phyloP scores from a whole-genome alignment of 2,888 invertebrate genomes.

The Adineta ricciae region DNA sequence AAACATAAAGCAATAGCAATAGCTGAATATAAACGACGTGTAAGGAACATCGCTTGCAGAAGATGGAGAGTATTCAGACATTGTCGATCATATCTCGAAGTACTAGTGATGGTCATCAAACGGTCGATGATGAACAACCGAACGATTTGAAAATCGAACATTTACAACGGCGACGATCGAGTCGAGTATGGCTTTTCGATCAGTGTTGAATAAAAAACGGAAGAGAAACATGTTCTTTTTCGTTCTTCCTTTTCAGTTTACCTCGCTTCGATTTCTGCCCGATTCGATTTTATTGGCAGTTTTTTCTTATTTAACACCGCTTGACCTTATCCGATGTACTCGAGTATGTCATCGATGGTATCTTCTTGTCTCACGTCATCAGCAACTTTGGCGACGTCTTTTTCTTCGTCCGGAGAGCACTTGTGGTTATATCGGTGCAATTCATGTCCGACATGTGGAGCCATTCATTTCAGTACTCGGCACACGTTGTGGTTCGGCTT shows the following conservation, averaged over 20 bases:
- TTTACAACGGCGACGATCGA: neutral
- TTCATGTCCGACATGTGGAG: slow-evolving; percentile 76
- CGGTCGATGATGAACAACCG: neutral
- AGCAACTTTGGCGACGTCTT: slow-evolving; percentile 84
- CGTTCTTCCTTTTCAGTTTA: neutral
- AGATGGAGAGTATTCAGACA: neutral
- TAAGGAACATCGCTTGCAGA: neutral
- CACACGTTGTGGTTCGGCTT: slow-evolving; percentile 66
- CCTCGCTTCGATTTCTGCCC: slow-evolving; percentile 53
- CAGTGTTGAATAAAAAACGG: too few relatives aligned
- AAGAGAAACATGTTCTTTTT: neutral
- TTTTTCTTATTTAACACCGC: slow-evolving; percentile 82
- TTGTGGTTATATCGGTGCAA: slow-evolving; percentile 65
- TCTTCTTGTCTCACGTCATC: slow-evolving; percentile 78
- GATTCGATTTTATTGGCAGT: slow-evolving; percentile 87
- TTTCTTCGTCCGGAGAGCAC: slow-evolving; percentile 74
- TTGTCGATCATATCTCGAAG: neutral
- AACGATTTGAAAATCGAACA: neutral
- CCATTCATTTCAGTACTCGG: slow-evolving; percentile 70
- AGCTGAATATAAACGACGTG: neutral
- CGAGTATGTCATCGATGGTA: slow-evolving; percentile 91
- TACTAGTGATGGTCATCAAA: neutral
- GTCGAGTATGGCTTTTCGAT: neutral
- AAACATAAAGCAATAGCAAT: neutral
- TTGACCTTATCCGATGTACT: slow-evolving; percentile 79